These are phyloP conservation scores for Amphibalanus amphitrite DNA, from an alignment of 1,140 invertebrate genomes.

Conservation along the genomic window DNA sequence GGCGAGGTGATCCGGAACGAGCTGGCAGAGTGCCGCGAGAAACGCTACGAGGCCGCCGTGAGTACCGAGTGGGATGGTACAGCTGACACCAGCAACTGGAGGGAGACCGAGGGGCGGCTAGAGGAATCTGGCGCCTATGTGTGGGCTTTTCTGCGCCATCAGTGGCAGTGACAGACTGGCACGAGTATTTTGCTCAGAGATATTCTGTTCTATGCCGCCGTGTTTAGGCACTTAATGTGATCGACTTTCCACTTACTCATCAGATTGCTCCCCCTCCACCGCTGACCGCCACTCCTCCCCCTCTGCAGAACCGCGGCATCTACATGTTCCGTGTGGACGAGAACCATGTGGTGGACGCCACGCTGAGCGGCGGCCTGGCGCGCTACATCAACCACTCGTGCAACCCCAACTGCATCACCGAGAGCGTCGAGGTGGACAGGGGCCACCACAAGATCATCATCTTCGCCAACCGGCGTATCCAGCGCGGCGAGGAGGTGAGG, in stretches of 20 bases:
- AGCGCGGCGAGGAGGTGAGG: constrained; percentile 90
- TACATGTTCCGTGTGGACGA: constrained; percentile 99
- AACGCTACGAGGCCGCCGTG: constrained; percentile 63
- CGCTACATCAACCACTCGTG: constrained; percentile 99
- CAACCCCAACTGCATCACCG: constrained; percentile 97
- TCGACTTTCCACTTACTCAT: no score
- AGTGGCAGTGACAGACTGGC: no score
- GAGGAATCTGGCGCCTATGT: no score
- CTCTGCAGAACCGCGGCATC: constrained; percentile 80
- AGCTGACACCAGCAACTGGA: no score
- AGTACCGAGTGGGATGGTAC: no score
- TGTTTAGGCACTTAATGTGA: no score
- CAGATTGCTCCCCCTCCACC: no score
- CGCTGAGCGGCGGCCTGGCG: constrained; percentile 86
- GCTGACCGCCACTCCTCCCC: neutral
- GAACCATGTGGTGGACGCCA: constrained; percentile 93
- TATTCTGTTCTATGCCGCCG: no score
- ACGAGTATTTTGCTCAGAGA: no score
- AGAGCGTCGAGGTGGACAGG: constrained; percentile 91
- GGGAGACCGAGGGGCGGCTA: no score
- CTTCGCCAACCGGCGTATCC: constrained; percentile 88
- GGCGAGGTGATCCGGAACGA: constrained; percentile 95
- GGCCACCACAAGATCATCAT: constrained; percentile 91
- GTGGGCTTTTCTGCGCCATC: no score
- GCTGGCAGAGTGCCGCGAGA: constrained; percentile 82